Conservation (phyloP, 2,888 invertebrate species). For the Drosophila eohydei region DNA sequence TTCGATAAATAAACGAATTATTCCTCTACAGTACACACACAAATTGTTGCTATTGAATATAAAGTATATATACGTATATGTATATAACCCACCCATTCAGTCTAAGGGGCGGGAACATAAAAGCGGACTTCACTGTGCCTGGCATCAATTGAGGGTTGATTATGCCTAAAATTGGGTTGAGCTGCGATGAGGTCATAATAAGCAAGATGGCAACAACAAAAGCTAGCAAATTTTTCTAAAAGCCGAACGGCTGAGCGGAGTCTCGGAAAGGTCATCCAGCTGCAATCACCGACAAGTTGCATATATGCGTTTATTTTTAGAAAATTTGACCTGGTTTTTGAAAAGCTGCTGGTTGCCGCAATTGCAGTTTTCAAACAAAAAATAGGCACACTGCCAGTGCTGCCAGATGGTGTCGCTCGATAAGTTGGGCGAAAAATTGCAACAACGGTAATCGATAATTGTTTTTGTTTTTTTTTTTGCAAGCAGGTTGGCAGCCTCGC, state of each 20-base stretch:
- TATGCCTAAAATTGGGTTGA: slow-evolving; percentile 2
- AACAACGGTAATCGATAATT: slow-evolving; percentile 28
- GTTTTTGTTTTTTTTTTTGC: not conserved
- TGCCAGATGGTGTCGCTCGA: slow-evolving; percentile 32
- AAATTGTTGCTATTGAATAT: slow-evolving; percentile 24
- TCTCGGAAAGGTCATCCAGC: slow-evolving; percentile 4
- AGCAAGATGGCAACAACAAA: not conserved
- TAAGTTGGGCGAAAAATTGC: slow-evolving; percentile 27
- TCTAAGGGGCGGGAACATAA: not conserved
- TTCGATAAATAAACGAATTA: slow-evolving; percentile 83
- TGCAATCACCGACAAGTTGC: not conserved
- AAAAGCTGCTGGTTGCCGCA: slow-evolving; percentile 1
- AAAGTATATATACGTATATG: not conserved
- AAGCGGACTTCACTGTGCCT: not conserved
- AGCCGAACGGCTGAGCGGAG: not conserved
- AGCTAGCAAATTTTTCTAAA: not conserved
- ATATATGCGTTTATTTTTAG: slow-evolving; percentile 6
- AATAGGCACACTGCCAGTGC: slow-evolving; percentile 32
- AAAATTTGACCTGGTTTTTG: slow-evolving; percentile 24
- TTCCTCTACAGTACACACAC: slow-evolving; percentile 73
- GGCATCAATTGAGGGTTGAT: slow-evolving; percentile 19
- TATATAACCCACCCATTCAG: not conserved
- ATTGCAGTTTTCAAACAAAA: slow-evolving; percentile 30
- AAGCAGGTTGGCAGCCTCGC: slow-evolving; percentile 43
- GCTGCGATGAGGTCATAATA: slow-evolving; percentile 26